Conservation (phyloP, 1,140 invertebrate species). For the Anastrepha obliqua region DNA sequence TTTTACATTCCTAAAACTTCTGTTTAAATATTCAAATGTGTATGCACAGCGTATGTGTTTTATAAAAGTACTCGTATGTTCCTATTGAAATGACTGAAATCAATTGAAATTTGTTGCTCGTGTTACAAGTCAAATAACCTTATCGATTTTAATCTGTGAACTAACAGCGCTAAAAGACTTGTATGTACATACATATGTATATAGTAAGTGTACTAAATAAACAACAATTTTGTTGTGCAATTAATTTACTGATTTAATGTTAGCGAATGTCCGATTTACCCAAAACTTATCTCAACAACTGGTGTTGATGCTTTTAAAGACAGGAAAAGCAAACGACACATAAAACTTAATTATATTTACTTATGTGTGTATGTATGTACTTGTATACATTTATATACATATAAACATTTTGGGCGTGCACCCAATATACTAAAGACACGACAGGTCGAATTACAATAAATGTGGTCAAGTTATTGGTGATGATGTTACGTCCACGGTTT, state of each 20-base stretch:
- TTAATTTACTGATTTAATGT: slow-evolving; percentile 47
- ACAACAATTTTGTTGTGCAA: neutral
- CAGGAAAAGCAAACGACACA: neutral
- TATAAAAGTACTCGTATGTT: too few species aligned
- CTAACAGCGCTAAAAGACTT: too few species aligned
- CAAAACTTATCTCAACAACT: slow-evolving; percentile 22
- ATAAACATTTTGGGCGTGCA: too few species aligned
- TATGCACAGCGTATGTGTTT: too few species aligned
- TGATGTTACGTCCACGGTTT: neutral
- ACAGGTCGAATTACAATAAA: slow-evolving; percentile 31
- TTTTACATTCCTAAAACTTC: too few species aligned
- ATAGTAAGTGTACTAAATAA: neutral
- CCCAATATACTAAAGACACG: neutral
- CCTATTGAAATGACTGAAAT: neutral
- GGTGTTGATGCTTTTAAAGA: slow-evolving; percentile 13
- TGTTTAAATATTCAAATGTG: too few species aligned
- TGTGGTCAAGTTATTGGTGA: neutral
- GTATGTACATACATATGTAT: neutral
- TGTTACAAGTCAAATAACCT: too few species aligned
- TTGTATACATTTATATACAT: too few species aligned
- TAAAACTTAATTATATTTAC: slow-evolving; percentile 47
- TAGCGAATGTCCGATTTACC: slow-evolving; percentile 34
- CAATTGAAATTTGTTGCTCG: too few species aligned
- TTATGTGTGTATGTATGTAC: neutral
- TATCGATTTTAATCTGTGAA: neutral